A percentile compares a stretch with the other conserved stretches of the same genome.
These are phyloP conservation scores for Zaprionus camerounensis DNA, from an alignment of 1,140 invertebrate species.

Conservation along the genomic window DNA sequence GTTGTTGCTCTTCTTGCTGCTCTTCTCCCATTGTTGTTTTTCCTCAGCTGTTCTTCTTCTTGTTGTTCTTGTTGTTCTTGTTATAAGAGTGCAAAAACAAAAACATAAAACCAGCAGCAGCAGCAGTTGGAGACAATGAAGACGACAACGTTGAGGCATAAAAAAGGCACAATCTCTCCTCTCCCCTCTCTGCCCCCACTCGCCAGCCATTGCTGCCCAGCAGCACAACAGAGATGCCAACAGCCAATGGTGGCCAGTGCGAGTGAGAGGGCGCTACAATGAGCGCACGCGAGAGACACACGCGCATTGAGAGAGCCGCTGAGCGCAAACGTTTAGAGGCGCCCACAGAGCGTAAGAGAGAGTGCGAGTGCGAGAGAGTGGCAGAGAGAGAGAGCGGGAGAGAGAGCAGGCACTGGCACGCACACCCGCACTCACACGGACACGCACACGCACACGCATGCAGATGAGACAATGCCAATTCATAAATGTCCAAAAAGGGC, in stretches of 20 bases:
- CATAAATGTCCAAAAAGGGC: slow-evolving; percentile 57
- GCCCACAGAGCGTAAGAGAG: background rate
- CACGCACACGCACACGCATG: slow-evolving; percentile 38
- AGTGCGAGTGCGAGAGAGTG: background rate
- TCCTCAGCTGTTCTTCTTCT: slow-evolving; percentile 10
- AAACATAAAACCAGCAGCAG: background rate
- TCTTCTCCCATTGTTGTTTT: background rate
- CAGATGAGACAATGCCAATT: slow-evolving; percentile 66
- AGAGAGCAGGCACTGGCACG: slow-evolving; percentile 4
- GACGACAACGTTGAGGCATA: no score
- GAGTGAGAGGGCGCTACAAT: slow-evolving; percentile 18
- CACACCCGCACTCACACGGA: slow-evolving; percentile 12
- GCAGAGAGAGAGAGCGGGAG: slow-evolving; percentile 13
- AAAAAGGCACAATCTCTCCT: slow-evolving; percentile 20
- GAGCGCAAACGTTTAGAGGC: background rate
- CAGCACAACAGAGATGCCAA: slow-evolving; percentile 52
- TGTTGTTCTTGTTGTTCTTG: slow-evolving; percentile 23
- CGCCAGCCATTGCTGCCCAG: no score
- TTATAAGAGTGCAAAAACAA: slow-evolving; percentile 27
- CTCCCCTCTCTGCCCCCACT: background rate
- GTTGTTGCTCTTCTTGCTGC: background rate
- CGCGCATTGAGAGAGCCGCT: background rate
- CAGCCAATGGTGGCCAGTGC: slow-evolving; percentile 28
- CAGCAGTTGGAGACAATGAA: no score
- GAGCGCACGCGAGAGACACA: slow-evolving; percentile 10